Evolutionary conservation across 2,888 invertebrate species (phyloP).

Genomic region (Nasonovia ribisnigri): DNA sequence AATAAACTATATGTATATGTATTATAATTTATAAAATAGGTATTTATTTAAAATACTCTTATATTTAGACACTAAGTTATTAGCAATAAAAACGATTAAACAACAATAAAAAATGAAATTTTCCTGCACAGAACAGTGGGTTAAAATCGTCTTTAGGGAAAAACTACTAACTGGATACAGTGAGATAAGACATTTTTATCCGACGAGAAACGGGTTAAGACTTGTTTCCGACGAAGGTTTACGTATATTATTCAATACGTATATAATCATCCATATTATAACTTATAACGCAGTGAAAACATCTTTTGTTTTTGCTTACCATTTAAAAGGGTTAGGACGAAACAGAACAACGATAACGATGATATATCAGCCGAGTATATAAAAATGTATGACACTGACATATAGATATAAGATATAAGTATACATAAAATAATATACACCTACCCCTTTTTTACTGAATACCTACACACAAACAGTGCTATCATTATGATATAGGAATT

Average conservation of each 20-base stretch:
- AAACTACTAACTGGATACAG: background rate
- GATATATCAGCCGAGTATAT: background rate
- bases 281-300: background rate
- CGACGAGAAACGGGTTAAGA: background rate
- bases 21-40: background rate
- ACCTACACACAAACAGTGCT: background rate
- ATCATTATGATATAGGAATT: background rate
- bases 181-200: background rate
- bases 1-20: too few relatives aligned
- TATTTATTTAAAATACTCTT: background rate
- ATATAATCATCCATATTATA: background rate
- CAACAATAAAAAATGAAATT: background rate
- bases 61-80: background rate
- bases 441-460: background rate
- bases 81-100: background rate
- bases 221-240: background rate
- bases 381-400: background rate
- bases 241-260: background rate
- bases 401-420: background rate
- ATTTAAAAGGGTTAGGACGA: background rate
- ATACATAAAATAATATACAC: background rate
- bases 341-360: background rate
- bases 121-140: background rate
- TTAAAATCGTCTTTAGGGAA: background rate
- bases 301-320: background rate